Evolutionary conservation across 2,797 vertebrate genomes (phyloP), one percentile per base, ranked within the genome.

Genomic region (Neosalanx taihuensis): DNA sequence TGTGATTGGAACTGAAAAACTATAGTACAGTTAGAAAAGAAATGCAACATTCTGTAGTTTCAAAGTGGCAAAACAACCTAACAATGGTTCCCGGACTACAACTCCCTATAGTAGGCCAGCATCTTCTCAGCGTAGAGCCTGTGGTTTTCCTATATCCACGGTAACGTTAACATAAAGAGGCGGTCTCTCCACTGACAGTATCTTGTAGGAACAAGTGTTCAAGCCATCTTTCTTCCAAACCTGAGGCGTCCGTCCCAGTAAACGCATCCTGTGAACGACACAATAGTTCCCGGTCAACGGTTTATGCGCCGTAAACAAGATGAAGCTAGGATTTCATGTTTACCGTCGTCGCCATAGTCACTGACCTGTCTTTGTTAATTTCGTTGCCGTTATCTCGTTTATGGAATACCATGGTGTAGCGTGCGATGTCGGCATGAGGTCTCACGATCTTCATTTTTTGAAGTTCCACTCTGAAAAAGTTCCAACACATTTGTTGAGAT

Each of bases 391-490:
- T 85, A 89, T 99, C 98, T 64, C 97, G 89, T 29, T 94, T 94
- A 77, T 99, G 98, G 79, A 98, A 98, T 83, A 98, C 94, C 98
- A 99, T 99, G 0, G 96, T 99, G 26, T 99, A 99, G 74, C 95
- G 95, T 64, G 92, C 98, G 7, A 99, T 72, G 0, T 91, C 87
- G 3, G 92, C 85, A 0, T 93, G 74, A 0, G 98, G 97, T 1
- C 97, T 91, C 17, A 93, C 57, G 35, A 99, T 94, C 80, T 83
- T 91, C 97, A 99, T 96, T 73, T 92, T 95, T 65, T 95, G 93
- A 29, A 96, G 89, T 74, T 95, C 89, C 69, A 98, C 95, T 83
- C 98, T 99, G 82, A 35, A 72, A 75, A 49, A 1, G 10, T 82
- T 18, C 73, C 18, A 71, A 1, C 29, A 33, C 30, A 67, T 1